Evolutionary conservation across 2,888 invertebrate genomes (phyloP).

Genomic region (Aspidiotus rigidus): DNA sequence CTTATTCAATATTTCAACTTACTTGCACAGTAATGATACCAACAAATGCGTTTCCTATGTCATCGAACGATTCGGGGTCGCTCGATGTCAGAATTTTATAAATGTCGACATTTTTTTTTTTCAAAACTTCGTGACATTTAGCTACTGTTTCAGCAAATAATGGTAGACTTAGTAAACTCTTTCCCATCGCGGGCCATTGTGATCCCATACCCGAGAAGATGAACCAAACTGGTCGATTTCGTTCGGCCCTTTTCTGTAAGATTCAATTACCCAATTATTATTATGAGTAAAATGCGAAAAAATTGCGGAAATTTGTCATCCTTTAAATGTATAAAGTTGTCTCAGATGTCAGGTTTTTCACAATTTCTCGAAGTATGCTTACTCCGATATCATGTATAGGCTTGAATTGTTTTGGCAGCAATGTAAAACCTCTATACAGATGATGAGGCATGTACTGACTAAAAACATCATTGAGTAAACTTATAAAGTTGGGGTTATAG

Average conservation of each 20-base stretch:
- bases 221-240: slow-evolving; percentile 52
- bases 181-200: slow-evolving; percentile 77
- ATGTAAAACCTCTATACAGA: slow-evolving; percentile 29
- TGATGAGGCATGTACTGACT: slow-evolving; percentile 30
- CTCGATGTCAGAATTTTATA: slow-evolving; percentile 53
- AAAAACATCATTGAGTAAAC: slow-evolving; percentile 35
- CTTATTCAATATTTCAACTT: slow-evolving; percentile 33
- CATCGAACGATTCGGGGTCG: slow-evolving; percentile 56
- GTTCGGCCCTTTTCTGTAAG: slow-evolving; percentile 1
- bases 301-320: too few species aligned
- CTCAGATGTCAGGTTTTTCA: too few species aligned
- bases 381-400: neutral
- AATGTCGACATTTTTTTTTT: slow-evolving; percentile 56
- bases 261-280: too few species aligned
- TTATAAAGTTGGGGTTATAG: slow-evolving; percentile 37
- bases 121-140: slow-evolving; percentile 54
- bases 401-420: slow-evolving; percentile 9
- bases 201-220: slow-evolving; percentile 68
- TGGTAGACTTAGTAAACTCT: slow-evolving; percentile 62
- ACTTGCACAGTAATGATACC: slow-evolving; percentile 60
- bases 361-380: neutral
- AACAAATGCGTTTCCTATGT: slow-evolving; percentile 61
- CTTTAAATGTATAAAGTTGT: too few species aligned
- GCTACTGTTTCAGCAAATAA: slow-evolving; percentile 62
- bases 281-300: too few species aligned